Evolutionary conservation across 2,797 vertebrate species (phyloP).

Genomic region (Alcedo quadribrachys): DNA sequence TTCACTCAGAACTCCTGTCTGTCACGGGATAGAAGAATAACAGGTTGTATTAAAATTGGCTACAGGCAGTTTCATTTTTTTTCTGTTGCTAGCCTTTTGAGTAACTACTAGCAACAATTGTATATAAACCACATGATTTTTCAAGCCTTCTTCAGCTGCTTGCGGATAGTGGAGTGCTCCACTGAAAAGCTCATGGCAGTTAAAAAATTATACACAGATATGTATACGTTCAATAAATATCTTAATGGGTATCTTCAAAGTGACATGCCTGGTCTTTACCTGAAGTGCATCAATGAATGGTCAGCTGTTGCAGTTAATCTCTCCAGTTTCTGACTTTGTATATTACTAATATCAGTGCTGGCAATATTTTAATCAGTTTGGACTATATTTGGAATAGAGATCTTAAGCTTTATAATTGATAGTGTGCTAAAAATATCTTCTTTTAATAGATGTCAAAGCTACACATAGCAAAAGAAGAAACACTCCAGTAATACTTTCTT

Average conservation of each 20-base stretch:
- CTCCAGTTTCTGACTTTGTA: background rate
- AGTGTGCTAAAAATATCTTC: background rate
- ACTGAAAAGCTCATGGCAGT: background rate
- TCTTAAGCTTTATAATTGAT: background rate
- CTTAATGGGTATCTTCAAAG: background rate
- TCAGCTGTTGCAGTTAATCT: background rate
- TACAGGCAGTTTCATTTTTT: conserved; percentile 25
- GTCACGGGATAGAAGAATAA: conserved; percentile 46
- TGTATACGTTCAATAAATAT: background rate
- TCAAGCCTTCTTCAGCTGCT: background rate
- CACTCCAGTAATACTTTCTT: background rate
- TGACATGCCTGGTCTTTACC: background rate
- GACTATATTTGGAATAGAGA: background rate
- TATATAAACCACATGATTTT: background rate
- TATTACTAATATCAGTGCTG: background rate
- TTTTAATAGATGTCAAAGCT: background rate
- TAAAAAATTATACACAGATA: background rate
- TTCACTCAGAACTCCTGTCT: conserved; percentile 55
- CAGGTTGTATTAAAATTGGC: conserved; percentile 61
- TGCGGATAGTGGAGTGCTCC: background rate
- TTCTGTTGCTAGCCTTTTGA: conserved; percentile 56
- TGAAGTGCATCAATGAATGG: background rate
- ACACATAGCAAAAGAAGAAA: background rate
- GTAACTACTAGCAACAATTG: conserved; percentile 42
- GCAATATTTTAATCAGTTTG: background rate